A percentile compares a stretch with the other conserved stretches of the same genome.
Evolutionary conservation across 2,888 invertebrate genomes (phyloP).

Genomic region (Bombyx huttoni): DNA sequence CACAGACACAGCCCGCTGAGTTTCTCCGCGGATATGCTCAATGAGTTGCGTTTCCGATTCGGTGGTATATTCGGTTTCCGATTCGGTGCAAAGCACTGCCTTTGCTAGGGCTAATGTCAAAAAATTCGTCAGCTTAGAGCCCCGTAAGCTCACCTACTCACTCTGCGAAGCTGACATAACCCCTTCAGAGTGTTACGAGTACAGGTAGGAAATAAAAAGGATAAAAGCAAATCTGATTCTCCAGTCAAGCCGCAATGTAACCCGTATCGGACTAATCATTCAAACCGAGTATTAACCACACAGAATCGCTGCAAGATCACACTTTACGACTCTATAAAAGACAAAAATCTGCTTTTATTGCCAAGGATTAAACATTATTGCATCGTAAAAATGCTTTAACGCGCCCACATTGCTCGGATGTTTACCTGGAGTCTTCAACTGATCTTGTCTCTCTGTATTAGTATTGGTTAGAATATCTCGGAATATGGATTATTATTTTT

Average conservation of each 20-base stretch:
- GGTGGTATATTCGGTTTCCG: too few relatives aligned
- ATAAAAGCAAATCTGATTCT: neutral
- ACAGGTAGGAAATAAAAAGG: too few relatives aligned
- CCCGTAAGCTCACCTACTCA: too few relatives aligned
- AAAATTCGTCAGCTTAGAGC: too few relatives aligned
- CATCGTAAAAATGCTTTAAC: conserved; percentile 21
- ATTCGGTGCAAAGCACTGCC: too few relatives aligned
- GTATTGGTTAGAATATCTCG: neutral
- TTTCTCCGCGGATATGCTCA: too few relatives aligned
- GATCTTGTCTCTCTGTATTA: neutral
- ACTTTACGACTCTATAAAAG: conserved; percentile 27
- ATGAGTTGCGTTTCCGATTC: too few relatives aligned
- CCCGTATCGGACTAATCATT: neutral
- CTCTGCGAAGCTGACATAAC: too few relatives aligned
- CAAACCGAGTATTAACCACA: neutral
- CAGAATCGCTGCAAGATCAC: neutral
- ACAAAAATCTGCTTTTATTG: conserved; percentile 27
- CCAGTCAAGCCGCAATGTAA: neutral
- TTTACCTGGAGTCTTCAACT: neutral
- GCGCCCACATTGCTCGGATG: neutral
- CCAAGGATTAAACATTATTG: conserved; percentile 29
- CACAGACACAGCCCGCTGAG: too few relatives aligned
- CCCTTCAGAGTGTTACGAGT: too few relatives aligned
- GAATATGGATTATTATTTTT: too few relatives aligned
- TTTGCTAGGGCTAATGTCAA: too few relatives aligned